Percentiles rank a stretch among this genome's conserved stretches.
These are phyloP conservation scores for Leptopilina drosophilae DNA, from an alignment of 2,888 invertebrate species.

Conservation along the genomic window DNA sequence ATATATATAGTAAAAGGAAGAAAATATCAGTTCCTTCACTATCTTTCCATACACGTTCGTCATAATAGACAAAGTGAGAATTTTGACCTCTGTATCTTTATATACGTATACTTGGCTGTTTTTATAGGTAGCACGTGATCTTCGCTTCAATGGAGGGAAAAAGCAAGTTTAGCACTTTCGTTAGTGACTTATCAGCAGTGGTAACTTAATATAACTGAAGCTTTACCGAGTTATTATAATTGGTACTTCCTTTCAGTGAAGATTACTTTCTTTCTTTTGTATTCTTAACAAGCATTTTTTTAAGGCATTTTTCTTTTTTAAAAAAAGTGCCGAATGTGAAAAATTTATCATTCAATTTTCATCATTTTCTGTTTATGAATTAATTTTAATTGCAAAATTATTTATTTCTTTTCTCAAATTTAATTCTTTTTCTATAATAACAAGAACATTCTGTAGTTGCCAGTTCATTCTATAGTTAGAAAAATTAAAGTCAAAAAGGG, in stretches of 20 bases:
- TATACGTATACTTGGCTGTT: conserved; percentile 10
- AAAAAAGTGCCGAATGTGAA: no score
- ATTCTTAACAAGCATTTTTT: neutral
- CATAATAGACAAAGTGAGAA: conserved; percentile 19
- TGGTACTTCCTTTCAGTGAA: neutral
- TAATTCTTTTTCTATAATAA: no score
- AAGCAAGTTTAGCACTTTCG: conserved; percentile 27
- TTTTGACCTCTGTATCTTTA: conserved; percentile 36
- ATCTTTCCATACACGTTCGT: neutral
- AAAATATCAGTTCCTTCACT: neutral
- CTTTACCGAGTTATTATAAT: conserved; percentile 10
- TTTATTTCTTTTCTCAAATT: no score
- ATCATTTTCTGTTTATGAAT: no score
- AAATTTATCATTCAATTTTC: no score
- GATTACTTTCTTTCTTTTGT: neutral
- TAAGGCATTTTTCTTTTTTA: no score
- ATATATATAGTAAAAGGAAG: neutral
- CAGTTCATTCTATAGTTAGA: no score
- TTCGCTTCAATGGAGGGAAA: conserved; percentile 16
- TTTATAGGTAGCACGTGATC: conserved; percentile 35
- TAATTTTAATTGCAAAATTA: no score
- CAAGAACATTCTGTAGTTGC: no score
- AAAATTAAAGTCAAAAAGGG: no score
- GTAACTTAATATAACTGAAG: conserved; percentile 22
- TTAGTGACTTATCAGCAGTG: conserved; percentile 29